phyloP scores from a whole-genome alignment of 1,140 invertebrate genomes.

The Bactericera cockerelli region DNA sequence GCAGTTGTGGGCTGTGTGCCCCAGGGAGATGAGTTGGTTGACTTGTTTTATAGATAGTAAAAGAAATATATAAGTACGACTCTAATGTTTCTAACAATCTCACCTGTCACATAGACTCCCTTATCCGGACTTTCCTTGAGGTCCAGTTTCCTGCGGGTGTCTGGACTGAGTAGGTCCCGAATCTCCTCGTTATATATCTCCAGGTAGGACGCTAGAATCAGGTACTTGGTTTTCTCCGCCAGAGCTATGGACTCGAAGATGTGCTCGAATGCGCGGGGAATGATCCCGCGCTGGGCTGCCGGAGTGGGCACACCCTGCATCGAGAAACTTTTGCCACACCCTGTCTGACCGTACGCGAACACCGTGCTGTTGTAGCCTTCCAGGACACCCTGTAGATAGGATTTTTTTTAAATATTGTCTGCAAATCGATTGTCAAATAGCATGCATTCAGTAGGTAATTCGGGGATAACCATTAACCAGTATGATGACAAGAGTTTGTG shows the following conservation, averaged over 20 bases:
- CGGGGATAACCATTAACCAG: no score
- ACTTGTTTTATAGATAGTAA: no score
- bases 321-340: conserved; percentile 65
- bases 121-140: conserved; percentile 65
- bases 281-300: conserved; percentile 48
- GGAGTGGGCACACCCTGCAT: conserved; percentile 55
- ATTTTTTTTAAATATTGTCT: no score
- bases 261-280: conserved; percentile 77
- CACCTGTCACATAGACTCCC: conserved; percentile 65
- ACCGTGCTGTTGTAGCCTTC: conserved; percentile 79
- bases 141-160: conserved; percentile 47
- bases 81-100: no score
- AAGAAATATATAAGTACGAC: no score
- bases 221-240: conserved; percentile 60
- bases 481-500: no score
- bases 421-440: no score
- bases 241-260: conserved; percentile 83
- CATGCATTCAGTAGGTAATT: no score
- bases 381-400: conserved; percentile 48
- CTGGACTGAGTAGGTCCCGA: conserved; percentile 53
- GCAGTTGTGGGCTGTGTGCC: no score
- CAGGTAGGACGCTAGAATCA: conserved; percentile 79
- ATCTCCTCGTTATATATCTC: conserved; percentile 90
- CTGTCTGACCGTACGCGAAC: conserved; percentile 78
- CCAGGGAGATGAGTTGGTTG: no score